Evolutionary conservation across 1,140 invertebrate species (phyloP), one percentile per base, ranked within the genome.

Genomic region (Conus ventricosus): DNA sequence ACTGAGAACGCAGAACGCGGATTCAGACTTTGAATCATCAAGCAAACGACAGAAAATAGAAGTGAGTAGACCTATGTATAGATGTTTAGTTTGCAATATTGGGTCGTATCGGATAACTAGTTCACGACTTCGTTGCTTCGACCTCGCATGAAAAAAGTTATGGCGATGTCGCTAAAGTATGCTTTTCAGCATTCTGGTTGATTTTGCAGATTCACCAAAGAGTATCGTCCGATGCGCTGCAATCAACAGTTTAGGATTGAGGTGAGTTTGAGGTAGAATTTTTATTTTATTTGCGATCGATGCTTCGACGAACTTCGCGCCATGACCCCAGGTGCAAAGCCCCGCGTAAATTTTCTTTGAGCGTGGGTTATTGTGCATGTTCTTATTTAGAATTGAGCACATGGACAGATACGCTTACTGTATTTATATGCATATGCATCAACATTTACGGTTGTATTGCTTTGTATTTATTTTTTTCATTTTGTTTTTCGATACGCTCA

Each of bases 241-340:
- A 81, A 51, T 39, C 80, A 81, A 81, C 80, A 81, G 5, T 81
- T 81, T 51, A 81, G 80, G 39, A 81, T 81, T 54, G 27, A 81
- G 80, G 80, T 81, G 39, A 23, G 80, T 23, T 23, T 81, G 27
- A 10, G 8, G 39, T 53, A 15, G 53, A 81, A 54, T 81, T 25
- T 81, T 81, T 54, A 51, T 54, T 81, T 81, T 81, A 15, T 51
- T 54, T 54, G 27, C 80, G 39, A 53, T 81, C 80, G 80, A 54
- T 81, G 53, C 54, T 53, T 54, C 15, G 13, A 4, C 5, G 5
- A 51, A 25, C 80, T 81, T 81, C 80, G 80, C 80, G 80, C 80
- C 80, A 81, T 81, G 80, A 81, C 39, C 25, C 71, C 80, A 81
- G 80, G 80, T 81, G 80, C 80, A 81, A 81, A 54, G 27, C 80